A percentile compares a stretch with the other conserved stretches of the same genome.
Conservation (phyloP, 2,113 vertebrate species). For the Orthochromis malagaraziensis region DNA sequence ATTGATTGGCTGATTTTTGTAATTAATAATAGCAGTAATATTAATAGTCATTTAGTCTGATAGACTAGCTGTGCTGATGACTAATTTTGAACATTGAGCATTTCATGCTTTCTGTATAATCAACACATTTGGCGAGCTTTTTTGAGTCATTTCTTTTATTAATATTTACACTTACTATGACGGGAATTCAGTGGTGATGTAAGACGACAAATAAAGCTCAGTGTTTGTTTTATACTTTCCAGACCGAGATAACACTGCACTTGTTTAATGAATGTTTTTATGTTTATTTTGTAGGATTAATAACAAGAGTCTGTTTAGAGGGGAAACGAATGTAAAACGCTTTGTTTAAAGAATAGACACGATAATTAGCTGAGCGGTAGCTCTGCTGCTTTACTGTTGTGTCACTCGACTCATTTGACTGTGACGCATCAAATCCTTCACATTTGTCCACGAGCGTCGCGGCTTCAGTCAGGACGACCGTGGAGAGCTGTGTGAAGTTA, state of each 20-base stretch:
- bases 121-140: background rate
- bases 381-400: background rate
- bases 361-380: background rate
- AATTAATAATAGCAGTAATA: background rate
- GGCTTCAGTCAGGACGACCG: background rate
- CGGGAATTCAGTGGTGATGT: background rate
- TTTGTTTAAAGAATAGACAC: background rate
- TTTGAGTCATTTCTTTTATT: background rate
- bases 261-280: background rate
- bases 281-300: background rate
- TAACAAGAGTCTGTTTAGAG: background rate
- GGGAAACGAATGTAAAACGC: background rate
- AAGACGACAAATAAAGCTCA: background rate
- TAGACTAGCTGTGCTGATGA: background rate
- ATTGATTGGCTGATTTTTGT: background rate
- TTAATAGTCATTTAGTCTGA: background rate
- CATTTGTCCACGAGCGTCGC: background rate
- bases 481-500: background rate
- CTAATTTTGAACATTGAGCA: background rate
- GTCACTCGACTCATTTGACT: background rate
- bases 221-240: background rate
- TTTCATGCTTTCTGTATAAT: background rate
- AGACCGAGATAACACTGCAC: background rate
- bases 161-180: background rate
- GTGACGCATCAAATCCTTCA: constrained; percentile 36